Base-by-base conservation (phyloP, 2,888 invertebrate species). In the Xiphydria camelus region DNA sequence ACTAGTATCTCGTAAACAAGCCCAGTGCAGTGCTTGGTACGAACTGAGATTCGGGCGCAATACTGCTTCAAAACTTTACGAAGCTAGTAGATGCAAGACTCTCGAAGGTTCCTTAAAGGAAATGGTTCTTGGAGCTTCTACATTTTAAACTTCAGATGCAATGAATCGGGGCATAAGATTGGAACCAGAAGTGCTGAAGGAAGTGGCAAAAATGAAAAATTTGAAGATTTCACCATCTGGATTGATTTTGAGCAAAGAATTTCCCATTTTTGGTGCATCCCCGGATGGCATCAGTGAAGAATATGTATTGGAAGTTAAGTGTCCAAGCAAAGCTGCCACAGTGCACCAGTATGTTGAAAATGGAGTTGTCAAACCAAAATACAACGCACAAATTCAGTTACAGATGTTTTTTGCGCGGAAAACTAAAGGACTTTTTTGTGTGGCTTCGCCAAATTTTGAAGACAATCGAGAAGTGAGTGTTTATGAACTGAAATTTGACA, bases 251-350 rank as follows among this genome's bases (percentile, higher is more conserved):
- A 4, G 21, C 15, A 18, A 20, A 19, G 14, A 18, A 9, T 20
- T 48, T 34, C 43, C 43, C 7, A 36, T 43, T 26, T 18, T 43
- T 9, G 39, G 44, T 4, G 45, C 47, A 18, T 48, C 48, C 7
- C 44, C 47, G 12, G 44, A 47, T 35, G 47, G 43, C 12, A 23
- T 47, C 22, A 39, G 21, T 9, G 15, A 44, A 4, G 25, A 47
- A 6, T 42, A 7, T 35, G 26, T 43, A 15, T 12, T 47, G 9
- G 43, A 38, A 10, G 25, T 46, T n/a, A 41, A 46, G 9, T 41
- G 41, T 20, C 45, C 34, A 17, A 7, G 21, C 6, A 35, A 12
- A 9, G 15, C n/a, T 15, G 41, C 35, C 12, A 18, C 41, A 4
- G 18, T 34, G 9, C 5, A 23, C 1, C 35, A 35, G 10, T 46